These are phyloP conservation scores for Coregonus suidteri DNA, from an alignment of 2,797 vertebrate genomes.

Conservation along the genomic window DNA sequence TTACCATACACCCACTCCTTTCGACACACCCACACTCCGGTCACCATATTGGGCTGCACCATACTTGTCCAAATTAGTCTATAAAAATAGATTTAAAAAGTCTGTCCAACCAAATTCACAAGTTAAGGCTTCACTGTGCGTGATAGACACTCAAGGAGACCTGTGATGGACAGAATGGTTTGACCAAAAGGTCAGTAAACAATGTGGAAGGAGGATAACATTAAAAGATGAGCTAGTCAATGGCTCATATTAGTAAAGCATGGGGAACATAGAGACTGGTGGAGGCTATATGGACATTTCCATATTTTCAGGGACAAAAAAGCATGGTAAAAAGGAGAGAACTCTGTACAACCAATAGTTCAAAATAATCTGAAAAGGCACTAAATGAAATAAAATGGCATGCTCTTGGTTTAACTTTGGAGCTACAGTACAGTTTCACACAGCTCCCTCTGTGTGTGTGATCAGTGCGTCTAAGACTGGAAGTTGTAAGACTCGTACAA, in stretches of 20 bases:
- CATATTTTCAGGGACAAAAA: neutral
- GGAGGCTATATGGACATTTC: neutral
- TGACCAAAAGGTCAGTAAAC: constrained; percentile 1
- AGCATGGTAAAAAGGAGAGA: neutral
- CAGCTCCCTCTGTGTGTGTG: neutral
- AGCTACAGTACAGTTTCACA: neutral
- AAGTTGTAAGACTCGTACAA: neutral
- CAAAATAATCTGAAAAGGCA: neutral
- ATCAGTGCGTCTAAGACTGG: neutral
- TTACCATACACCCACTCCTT: no score
- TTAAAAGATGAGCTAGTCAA: constrained; percentile 9
- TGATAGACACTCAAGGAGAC: neutral
- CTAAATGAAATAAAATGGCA: neutral
- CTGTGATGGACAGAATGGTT: neutral
- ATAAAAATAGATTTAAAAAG: neutral
- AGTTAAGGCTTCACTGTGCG: constrained; percentile 2
- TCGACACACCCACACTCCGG: no score
- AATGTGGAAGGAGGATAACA: neutral
- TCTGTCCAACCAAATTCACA: neutral
- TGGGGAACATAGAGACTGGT: constrained; percentile 9
- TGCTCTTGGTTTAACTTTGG: neutral
- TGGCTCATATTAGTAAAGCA: constrained; percentile 30
- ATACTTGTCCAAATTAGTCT: neutral
- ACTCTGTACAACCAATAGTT: neutral
- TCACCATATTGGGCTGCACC: neutral